Conservation (phyloP, 2,113 vertebrate species). For the Sphaerodactylus townsendi region DNA sequence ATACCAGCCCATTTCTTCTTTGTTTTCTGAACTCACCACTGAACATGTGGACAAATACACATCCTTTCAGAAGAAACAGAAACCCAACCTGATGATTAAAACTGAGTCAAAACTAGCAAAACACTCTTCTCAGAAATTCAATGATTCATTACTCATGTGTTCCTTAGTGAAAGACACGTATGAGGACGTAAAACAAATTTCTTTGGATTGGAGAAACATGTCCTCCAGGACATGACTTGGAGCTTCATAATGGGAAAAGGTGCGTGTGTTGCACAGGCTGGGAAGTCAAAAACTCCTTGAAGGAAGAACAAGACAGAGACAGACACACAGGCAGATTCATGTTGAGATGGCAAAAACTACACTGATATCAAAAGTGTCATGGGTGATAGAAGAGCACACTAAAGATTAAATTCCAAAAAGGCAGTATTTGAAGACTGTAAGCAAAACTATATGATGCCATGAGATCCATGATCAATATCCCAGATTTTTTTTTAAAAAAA, state of each 20-base stretch:
- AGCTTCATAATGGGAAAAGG: not conserved
- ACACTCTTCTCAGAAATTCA: not conserved
- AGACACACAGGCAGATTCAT: too few relatives aligned
- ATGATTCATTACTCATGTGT: not conserved
- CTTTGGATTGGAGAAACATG: not conserved
- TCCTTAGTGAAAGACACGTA: not conserved
- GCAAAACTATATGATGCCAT: not conserved
- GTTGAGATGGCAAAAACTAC: not conserved
- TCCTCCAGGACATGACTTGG: not conserved
- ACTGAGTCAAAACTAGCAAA: not conserved
- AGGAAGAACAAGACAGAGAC: too few relatives aligned
- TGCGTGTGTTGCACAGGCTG: not conserved
- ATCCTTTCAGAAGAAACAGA: not conserved
- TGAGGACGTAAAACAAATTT: not conserved
- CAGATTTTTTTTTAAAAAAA: not conserved
- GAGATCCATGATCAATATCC: not conserved
- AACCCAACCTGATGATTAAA: not conserved
- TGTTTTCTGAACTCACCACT: too few relatives aligned
- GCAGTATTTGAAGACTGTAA: not conserved
- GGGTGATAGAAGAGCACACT: not conserved
- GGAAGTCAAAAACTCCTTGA: too few relatives aligned
- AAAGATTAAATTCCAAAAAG: not conserved
- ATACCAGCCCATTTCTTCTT: too few relatives aligned
- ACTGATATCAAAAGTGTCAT: not conserved
- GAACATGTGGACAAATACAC: not conserved